These are phyloP conservation scores for Laticauda colubrina DNA, from an alignment of 2,113 vertebrate genomes.

Conservation along the genomic window DNA sequence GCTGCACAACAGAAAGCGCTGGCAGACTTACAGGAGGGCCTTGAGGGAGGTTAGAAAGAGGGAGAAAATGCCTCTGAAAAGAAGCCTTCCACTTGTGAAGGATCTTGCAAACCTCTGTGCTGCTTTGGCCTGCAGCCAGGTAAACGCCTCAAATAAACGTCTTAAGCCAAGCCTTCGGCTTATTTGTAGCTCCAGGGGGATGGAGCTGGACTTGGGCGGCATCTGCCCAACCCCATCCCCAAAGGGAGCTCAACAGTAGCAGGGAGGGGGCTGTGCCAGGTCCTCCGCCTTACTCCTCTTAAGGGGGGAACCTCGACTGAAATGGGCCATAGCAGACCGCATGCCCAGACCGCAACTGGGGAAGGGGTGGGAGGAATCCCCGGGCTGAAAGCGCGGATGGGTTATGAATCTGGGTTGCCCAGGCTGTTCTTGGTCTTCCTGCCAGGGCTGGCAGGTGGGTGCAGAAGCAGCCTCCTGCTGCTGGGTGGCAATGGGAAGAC, in stretches of 20 bases:
- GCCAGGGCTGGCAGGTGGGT: background rate
- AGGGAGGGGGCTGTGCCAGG: background rate
- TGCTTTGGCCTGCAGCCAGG: slow-evolving; percentile 35
- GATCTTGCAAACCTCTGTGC: slow-evolving; percentile 38
- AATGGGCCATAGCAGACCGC: background rate
- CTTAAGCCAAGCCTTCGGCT: background rate
- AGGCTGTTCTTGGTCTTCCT: background rate
- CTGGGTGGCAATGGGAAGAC: background rate
- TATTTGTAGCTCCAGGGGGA: background rate
- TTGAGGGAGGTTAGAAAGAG: slow-evolving; percentile 55
- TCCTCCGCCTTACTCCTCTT: background rate
- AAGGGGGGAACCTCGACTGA: background rate
- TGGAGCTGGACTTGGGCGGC: background rate
- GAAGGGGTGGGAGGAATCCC: background rate
- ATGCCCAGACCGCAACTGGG: background rate
- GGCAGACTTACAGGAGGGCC: slow-evolving; percentile 38
- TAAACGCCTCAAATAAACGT: slow-evolving; percentile 29
- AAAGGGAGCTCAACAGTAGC: background rate
- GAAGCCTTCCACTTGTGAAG: slow-evolving; percentile 42
- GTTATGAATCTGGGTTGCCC: background rate
- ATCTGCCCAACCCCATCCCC: background rate
- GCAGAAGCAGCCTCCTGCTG: background rate
- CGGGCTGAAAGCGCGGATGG: background rate
- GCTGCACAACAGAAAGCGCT: slow-evolving; percentile 47
- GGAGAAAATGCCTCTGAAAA: slow-evolving; percentile 35